Base-by-base conservation (phyloP, 2,888 invertebrate species). In the Cinara cedri region DNA sequence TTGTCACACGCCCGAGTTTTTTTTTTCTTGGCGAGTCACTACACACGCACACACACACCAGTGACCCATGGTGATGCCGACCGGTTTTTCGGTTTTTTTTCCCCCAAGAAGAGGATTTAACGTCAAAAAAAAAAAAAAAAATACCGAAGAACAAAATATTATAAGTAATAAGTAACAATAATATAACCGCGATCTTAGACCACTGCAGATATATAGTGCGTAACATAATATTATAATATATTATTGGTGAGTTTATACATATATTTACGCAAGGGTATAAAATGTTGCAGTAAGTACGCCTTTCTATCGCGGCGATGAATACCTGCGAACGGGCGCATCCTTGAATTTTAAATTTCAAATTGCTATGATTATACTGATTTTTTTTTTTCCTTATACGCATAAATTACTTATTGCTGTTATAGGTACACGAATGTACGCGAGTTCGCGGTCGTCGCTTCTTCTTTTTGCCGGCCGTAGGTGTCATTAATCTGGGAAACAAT, bases 311-410 rank as follows among this genome's bases (percentile, higher is more conserved):
- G 0, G 34, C 34, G 34, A 34, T 6, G 34, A 34, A 6, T 34
- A 34, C 34, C 34, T 34, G 6, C 6, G n/a, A 44, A 70, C 55
- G 13, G n/a, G 21, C 65, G 24, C 24, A 51, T 70, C 68, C 68
- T 70, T 70, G 68, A 51, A 54, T 70, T 70, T 70, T 70, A 54
- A 70, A 34, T 70, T 70, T 70, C 34, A 70, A 70, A 54, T 51
- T 13, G 19, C 19, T 34, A 19, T 19, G 51, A 70, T 54, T 54
- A 54, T 14, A 19, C 34, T 51, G 34, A 21, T 49, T 21, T 44
- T 44, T 19, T 49, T 66, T 34, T 63, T 63, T 63, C n/a, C 34
- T 42, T 62, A 51, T 54, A 26, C 68, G 3, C 34, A n/a, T 42
- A 70, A 54, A 54, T 54, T 54, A 54, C 54, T 34, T 13, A 14